Conservation (phyloP, 2,113 vertebrate genomes). For the Aptenodytes forsteri region DNA sequence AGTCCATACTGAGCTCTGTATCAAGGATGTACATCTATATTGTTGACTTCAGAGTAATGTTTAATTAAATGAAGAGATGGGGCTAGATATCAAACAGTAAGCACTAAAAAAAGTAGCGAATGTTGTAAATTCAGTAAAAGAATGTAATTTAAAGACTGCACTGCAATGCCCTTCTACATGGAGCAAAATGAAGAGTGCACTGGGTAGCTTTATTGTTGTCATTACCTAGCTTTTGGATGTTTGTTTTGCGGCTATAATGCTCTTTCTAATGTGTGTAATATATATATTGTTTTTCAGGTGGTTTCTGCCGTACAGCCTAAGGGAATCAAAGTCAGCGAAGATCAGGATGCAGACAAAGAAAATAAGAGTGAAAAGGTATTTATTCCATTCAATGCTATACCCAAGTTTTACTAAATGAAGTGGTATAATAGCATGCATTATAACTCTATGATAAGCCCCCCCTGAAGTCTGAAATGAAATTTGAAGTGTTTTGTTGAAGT, state of each 20-base stretch:
- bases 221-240: not conserved
- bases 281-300: constrained; percentile 42
- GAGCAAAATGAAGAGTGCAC: not conserved
- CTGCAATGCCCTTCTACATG: not conserved
- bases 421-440: not conserved
- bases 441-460: not conserved
- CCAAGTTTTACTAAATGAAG: not conserved
- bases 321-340: constrained; percentile 35
- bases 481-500: constrained; percentile 36
- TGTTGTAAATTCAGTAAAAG: not conserved
- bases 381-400: not conserved
- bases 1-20: not conserved
- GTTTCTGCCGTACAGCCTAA: constrained; percentile 52
- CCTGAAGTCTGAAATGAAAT: not conserved
- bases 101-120: not conserved
- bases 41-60: not conserved
- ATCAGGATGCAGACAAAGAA: constrained; percentile 37
- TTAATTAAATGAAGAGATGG: not conserved
- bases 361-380: constrained; percentile 70
- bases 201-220: not conserved
- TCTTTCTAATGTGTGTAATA: not conserved
- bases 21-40: not conserved
- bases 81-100: not conserved
- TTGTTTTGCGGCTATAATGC: not conserved
- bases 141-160: not conserved